Evolutionary conservation across 2,797 vertebrate genomes (phyloP), one percentile per base, ranked within the genome.

Genomic region (Phoxinus dragarum): DNA sequence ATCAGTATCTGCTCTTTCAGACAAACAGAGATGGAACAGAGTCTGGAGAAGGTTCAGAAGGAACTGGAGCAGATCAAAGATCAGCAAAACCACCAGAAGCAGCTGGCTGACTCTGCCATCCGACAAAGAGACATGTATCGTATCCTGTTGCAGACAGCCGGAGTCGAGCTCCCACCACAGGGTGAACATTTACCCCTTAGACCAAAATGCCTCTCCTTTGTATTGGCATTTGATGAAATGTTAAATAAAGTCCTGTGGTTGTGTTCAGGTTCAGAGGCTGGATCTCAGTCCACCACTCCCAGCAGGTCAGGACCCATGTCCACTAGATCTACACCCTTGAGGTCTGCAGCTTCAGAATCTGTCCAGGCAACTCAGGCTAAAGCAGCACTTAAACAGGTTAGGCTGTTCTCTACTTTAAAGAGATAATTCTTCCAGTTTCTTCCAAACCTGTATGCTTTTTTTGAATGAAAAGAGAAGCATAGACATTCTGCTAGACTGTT

Each of bases 121-220:
- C 95, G 98, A 38, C 98, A 99, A 93, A 96, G 98, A 77, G 98
- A 99, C 90, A 98, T 99, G 98, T 99, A 96, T 92, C 97, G 97
- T 52, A 96, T 97, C 54, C 90, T 99, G 90, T 90, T 99, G 88
- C 97, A 99, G 88, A 98, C 96, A 89, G 97, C 97, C 0, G 98
- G 98, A 82, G 96, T 97, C 87, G 90, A 93, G 86, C 96, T 99
- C 88, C 98, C 98, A 44, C 90, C 94, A 78, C 96, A 96, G 92
- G 95, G 98, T 98, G 89, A 86, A 80, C n/a, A 38, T 12, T 38
- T 85, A n/a, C 17, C 11, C 10, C 36, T 71, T 49, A 68, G 12
- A 8, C 40, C 21, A 67, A 49, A 66, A 3, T 54, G 14, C 87
- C n/a, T 59, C 7, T 11, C 5, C 8, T 8, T 69, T 21, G 67